Evolutionary conservation across 2,888 invertebrate genomes (phyloP).

Genomic region (Drosophila percnosoma): DNA sequence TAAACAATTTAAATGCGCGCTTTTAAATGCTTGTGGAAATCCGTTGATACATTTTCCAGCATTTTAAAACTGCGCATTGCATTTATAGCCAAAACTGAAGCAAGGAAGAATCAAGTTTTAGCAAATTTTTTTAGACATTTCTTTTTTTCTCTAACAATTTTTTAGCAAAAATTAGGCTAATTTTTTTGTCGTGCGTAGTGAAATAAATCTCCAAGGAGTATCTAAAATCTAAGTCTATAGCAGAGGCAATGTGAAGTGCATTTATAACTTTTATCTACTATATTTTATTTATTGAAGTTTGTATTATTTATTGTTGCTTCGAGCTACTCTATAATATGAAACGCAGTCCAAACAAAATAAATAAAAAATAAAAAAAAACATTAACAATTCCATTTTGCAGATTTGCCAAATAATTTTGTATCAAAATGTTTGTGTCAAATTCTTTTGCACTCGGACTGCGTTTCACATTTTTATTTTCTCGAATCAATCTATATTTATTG

Average conservation of each 20-base stretch:
- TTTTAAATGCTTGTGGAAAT: slow-evolving; percentile 76
- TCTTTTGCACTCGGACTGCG: slow-evolving; percentile 52
- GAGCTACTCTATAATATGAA: slow-evolving; percentile 39
- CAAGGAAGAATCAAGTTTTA: slow-evolving; percentile 17
- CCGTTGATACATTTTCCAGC: slow-evolving; percentile 48
- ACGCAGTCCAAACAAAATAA: slow-evolving; percentile 17
- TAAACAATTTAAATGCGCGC: slow-evolving; percentile 69
- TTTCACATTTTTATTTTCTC: slow-evolving; percentile 33
- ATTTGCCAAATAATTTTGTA: slow-evolving; percentile 82
- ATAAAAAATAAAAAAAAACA: neutral
- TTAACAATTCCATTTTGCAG: slow-evolving; percentile 31
- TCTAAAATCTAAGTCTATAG: slow-evolving; percentile 66
- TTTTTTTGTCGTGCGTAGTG: slow-evolving; percentile 49
- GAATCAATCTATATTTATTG: slow-evolving; percentile 55
- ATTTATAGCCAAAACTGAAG: slow-evolving; percentile 29
- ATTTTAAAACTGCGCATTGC: slow-evolving; percentile 82
- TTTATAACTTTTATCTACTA: slow-evolving; percentile 61
- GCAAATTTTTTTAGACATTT: slow-evolving; percentile 39
- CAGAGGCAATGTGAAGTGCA: slow-evolving; percentile 65
- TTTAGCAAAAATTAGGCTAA: slow-evolving; percentile 64
- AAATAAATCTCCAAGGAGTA: slow-evolving; percentile 48
- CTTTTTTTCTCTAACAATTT: slow-evolving; percentile 17
- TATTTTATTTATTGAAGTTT: slow-evolving; percentile 55
- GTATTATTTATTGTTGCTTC: slow-evolving; percentile 59
- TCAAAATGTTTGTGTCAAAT: slow-evolving; percentile 81